A percentile compares a stretch with the other conserved stretches of the same genome.
These are phyloP conservation scores for Clarias magur DNA, from an alignment of 2,113 vertebrate genomes.

Conservation along the genomic window DNA sequence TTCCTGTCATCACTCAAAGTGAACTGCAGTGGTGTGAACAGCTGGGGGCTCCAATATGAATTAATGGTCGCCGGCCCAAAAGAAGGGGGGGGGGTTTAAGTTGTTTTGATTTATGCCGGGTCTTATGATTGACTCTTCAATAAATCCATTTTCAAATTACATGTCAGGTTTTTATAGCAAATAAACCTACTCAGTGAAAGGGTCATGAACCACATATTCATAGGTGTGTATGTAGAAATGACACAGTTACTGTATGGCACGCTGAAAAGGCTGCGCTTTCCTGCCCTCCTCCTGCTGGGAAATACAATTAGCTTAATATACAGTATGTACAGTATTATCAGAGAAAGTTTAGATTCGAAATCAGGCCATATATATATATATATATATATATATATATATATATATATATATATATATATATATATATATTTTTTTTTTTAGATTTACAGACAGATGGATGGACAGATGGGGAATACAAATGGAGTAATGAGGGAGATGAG, in stretches of 20 bases:
- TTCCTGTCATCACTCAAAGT: conserved; percentile 39
- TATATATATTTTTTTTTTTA: background rate
- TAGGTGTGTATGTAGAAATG: background rate
- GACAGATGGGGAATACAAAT: conserved; percentile 5
- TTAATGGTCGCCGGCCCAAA: conserved; percentile 45
- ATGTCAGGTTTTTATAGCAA: conserved; percentile 1
- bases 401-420: no score
- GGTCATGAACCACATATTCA: background rate
- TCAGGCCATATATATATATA: background rate
- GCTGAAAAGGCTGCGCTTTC: background rate
- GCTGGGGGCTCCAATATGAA: conserved; percentile 45
- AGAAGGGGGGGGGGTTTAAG: background rate
- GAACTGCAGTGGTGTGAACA: conserved; percentile 43
- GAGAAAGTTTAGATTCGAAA: background rate
- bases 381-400: no score
- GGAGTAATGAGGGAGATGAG: conserved; percentile 32
- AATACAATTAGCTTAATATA: background rate
- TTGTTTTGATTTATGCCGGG: conserved; percentile 31
- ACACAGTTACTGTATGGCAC: no score
- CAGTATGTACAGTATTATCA: background rate
- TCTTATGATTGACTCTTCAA: background rate
- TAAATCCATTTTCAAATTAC: conserved; percentile 26
- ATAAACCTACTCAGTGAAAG: background rate
- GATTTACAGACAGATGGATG: background rate
- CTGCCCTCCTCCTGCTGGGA: background rate